Conservation (phyloP, 1,140 invertebrate genomes). For the Atta colombica region DNA sequence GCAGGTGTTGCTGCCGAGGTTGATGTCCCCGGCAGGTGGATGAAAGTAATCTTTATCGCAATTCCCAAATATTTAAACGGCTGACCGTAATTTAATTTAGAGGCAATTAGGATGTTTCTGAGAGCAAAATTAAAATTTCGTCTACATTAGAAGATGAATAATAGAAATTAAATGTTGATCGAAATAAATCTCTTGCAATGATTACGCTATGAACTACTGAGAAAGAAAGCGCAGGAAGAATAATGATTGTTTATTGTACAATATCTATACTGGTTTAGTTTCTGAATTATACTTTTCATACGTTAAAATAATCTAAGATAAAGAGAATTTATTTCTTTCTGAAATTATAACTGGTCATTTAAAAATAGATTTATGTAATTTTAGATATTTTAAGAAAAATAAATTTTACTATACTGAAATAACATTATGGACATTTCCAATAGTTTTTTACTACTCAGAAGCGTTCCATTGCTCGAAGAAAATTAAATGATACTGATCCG, state of each 20-base stretch:
- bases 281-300: background rate
- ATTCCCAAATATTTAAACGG: conserved; percentile 25
- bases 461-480: background rate
- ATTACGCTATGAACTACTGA: background rate
- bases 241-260: background rate
- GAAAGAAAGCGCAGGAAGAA: background rate
- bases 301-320: background rate
- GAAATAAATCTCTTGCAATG: background rate
- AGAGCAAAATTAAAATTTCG: background rate
- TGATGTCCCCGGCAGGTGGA: conserved; percentile 49
- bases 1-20: conserved; percentile 47
- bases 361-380: background rate
- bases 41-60: conserved; percentile 25
- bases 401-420: background rate
- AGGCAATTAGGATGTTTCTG: background rate
- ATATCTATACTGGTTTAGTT: background rate
- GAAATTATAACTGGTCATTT: too few relatives aligned
- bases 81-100: conserved; percentile 18
- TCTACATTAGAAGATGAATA: background rate
- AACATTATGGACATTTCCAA: background rate
- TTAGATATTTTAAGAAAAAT: background rate
- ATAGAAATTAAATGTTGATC: background rate
- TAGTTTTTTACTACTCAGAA: background rate
- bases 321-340: background rate
- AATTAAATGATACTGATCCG: background rate